Evolutionary conservation across 23 tunicate species (phyloP), one percentile per base, ranked within the genome.

Genomic region (Oikopleura vanhoeffeni): DNA sequence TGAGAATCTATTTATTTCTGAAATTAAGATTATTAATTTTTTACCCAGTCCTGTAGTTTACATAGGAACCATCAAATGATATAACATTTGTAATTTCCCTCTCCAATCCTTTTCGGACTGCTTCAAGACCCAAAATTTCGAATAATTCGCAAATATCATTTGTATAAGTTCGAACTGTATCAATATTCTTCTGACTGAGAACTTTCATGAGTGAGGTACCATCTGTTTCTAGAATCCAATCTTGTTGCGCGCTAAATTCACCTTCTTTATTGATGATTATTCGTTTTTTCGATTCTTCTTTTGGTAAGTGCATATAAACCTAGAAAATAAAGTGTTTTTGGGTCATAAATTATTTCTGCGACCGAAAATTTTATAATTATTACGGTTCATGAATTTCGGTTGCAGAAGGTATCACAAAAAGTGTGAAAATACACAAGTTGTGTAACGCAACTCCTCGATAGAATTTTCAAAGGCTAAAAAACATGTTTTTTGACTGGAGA

Each of bases 241-340:
- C 98, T 49, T 93, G 98, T 1, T 89, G 91, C 28, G 98, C 98
- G 38, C 88, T 88, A 85, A 93, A 93, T 76, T 93, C 95, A 3
- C 98, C 98, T 34, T 90, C 98, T 83, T 90, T 90, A 39, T 90
- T 93, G 57, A 93, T 88, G 40, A 93, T 91, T 40, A 93, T 93
- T 76, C 94, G 79, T 79, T 93, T 93, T 58, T 93, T 93, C 83
- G 85, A 89, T 67, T 93, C 98, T 86, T 93, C 98, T 83, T 93
- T 93, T 32, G 98, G 98, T 87, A 93, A 83, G 79, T 89, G 94
- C 98, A 93, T 93, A 84, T 93, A 93, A 1, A 93, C 98, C 97
- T n/a, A n/a, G n/a, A n/a, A n/a, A n/a, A n/a, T n/a, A n/a, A n/a
- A n/a, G n/a, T n/a, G n/a, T n/a, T n/a, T n/a, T n/a, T n/a, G n/a